Conservation (phyloP, 2,113 vertebrate genomes). For the Dryoscopus gambensis region DNA sequence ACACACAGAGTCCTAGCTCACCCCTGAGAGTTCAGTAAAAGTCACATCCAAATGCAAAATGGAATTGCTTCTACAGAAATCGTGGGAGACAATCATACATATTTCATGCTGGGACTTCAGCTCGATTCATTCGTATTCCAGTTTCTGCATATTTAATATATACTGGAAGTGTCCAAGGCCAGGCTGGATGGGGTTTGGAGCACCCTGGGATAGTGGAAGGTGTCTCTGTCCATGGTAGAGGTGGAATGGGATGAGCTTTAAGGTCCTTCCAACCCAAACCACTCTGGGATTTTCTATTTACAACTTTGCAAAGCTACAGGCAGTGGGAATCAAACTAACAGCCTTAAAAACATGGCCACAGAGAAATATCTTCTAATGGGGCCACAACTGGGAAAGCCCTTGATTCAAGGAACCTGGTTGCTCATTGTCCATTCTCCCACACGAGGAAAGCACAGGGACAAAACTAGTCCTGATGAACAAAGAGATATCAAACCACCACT, state of each 20-base stretch:
- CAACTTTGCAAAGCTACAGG: background rate
- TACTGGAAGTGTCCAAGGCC: background rate
- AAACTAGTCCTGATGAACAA: background rate
- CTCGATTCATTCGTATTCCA: background rate
- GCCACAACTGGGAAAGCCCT: background rate
- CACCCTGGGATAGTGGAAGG: accelerated
- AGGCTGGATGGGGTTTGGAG: background rate
- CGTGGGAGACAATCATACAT: background rate
- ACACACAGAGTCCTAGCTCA: background rate
- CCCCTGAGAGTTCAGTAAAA: background rate
- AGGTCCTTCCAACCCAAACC: background rate
- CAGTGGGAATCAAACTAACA: background rate
- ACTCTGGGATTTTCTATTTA: background rate
- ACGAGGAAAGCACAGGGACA: background rate
- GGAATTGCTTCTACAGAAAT: background rate
- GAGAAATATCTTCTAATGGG: background rate
- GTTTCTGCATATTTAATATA: background rate
- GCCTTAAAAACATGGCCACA: background rate
- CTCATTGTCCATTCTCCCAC: background rate
- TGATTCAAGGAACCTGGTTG: background rate
- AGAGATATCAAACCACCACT: background rate
- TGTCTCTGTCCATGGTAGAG: background rate
- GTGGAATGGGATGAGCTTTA: background rate
- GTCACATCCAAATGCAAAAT: background rate
- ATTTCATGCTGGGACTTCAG: background rate